A percentile compares a stretch with the other conserved stretches of the same genome.
Conservation (phyloP, 92 coral and sea anemone species). For the Porites divaricata region DNA sequence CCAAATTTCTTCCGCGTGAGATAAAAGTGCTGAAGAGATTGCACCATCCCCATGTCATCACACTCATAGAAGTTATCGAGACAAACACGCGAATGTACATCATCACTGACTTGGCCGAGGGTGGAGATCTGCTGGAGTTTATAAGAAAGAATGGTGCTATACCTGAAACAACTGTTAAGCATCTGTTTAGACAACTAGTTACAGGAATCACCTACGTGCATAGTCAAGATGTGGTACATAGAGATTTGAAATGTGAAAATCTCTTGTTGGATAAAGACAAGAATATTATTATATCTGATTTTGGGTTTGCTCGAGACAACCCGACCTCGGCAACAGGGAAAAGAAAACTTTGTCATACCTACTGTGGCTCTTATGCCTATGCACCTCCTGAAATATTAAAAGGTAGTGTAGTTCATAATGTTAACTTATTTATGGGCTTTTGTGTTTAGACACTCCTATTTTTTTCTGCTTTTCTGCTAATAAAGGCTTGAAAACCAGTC, state of each 20-base stretch:
- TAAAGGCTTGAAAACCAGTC: too few species aligned
- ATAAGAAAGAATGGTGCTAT: conserved; percentile 90
- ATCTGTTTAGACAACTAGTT: conserved; percentile 79
- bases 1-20: conserved; percentile 95
- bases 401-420: conserved; percentile 67
- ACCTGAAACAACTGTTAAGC: conserved; percentile 62
- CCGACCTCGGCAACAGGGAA: conserved; percentile 91
- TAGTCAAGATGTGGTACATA: conserved; percentile 86
- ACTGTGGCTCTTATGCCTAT: conserved; percentile 98
- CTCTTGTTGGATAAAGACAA: conserved; percentile 85
- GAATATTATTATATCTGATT: conserved; percentile 91
- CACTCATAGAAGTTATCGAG: conserved; percentile 95
- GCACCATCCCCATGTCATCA: conserved; percentile 80
- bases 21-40: conserved; percentile 91
- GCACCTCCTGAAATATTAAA: conserved; percentile 99
- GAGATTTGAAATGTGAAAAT: conserved; percentile 97
- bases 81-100: conserved; percentile 98
- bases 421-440: neutral
- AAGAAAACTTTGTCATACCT: conserved; percentile 94
- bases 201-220: conserved; percentile 87
- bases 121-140: conserved; percentile 90
- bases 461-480: too few species aligned
- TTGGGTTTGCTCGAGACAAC: conserved; percentile 97
- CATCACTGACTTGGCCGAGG: conserved; percentile 92
- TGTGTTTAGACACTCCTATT: too few species aligned